Conservation (phyloP, 2,113 vertebrate species). For the Carettochelys insculpta region DNA sequence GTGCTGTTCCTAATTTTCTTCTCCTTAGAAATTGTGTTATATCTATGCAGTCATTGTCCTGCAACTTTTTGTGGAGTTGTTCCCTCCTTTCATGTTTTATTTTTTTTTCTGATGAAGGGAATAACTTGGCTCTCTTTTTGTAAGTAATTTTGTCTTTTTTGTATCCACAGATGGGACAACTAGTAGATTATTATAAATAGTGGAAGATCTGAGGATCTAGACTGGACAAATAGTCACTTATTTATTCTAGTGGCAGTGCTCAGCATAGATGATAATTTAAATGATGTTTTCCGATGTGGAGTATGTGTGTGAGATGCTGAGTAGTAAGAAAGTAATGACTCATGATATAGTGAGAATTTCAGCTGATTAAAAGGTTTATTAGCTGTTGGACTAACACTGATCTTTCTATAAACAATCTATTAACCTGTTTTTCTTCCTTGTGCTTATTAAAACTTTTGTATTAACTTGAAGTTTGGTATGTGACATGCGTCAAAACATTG, state of each 20-base stretch:
- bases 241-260: fast-evolving
- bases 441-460: conserved; percentile 74
- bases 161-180: neutral
- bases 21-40: neutral
- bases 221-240: neutral
- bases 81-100: neutral
- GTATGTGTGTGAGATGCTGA: neutral
- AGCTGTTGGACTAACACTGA: conserved; percentile 23
- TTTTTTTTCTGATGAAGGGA: neutral
- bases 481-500: conserved; percentile 85
- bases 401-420: conserved; percentile 66
- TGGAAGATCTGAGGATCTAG: neutral
- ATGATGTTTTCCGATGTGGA: neutral
- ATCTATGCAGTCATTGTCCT: fast-evolving
- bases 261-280: neutral
- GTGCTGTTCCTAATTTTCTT: neutral
- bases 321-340: neutral
- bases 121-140: neutral
- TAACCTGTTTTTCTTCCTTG: conserved; percentile 54
- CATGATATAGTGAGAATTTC: neutral
- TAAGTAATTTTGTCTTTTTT: neutral
- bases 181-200: neutral
- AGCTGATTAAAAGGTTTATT: conserved; percentile 21
- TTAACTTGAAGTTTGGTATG: conserved; percentile 82
- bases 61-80: neutral